Percentiles rank a stretch among this genome's conserved stretches.
phyloP scores from a whole-genome alignment of 2,113 vertebrate species.

The Oostethus manadensis region DNA sequence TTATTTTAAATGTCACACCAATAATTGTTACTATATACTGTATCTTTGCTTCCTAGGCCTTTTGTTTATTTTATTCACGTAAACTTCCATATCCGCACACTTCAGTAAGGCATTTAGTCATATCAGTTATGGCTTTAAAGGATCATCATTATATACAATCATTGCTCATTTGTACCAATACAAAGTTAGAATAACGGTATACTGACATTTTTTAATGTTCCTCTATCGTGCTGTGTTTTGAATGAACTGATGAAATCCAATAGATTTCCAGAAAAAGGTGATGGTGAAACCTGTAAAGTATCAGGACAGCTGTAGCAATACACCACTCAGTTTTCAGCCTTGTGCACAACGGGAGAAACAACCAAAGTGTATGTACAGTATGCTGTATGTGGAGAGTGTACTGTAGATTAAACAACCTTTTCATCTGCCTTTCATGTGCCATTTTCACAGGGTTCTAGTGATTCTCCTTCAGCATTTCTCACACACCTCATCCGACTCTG shows the following conservation, averaged over 20 bases:
- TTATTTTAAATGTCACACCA: not conserved
- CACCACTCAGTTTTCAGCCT: conserved; percentile 24
- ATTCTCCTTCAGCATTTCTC: conserved; percentile 8
- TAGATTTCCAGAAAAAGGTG: conserved; percentile 44
- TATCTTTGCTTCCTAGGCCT: not conserved
- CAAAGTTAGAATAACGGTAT: too few species aligned
- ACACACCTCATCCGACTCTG: conserved; percentile 20
- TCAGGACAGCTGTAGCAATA: conserved; percentile 52
- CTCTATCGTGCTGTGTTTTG: conserved; percentile 57
- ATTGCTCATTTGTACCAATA: too few species aligned
- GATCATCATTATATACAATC: too few species aligned
- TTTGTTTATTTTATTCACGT: not conserved
- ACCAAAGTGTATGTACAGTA: conserved; percentile 46
- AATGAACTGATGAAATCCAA: conserved; percentile 33
- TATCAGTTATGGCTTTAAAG: too few species aligned
- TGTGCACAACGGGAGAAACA: conserved; percentile 29
- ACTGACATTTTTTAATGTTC: conserved; percentile 36
- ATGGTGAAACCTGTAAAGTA: conserved; percentile 21
- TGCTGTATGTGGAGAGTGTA: conserved; percentile 29
- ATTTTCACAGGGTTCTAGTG: conserved; percentile 24
- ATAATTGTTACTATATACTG: too few species aligned
- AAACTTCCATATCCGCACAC: not conserved
- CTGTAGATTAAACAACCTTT: conserved; percentile 33
- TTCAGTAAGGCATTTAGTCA: too few species aligned
- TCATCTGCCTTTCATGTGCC: conserved; percentile 42